Evolutionary conservation across 2,797 vertebrate genomes (phyloP).

Genomic region (Oceanodroma leucorhoa): DNA sequence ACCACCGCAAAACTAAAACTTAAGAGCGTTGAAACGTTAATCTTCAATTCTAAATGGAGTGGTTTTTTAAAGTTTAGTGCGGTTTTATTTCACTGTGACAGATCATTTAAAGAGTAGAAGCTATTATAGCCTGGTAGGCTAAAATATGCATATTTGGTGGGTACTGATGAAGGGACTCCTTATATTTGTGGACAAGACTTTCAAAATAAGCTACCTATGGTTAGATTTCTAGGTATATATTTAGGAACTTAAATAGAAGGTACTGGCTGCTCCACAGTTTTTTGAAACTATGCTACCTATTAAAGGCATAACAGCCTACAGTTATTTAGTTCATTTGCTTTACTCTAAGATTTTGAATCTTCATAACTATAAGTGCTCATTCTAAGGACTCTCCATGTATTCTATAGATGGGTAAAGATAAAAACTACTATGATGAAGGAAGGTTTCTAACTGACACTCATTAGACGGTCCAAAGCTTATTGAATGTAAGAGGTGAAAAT

Average conservation of each 20-base stretch:
- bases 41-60: background rate
- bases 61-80: background rate
- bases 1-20: background rate
- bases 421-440: background rate
- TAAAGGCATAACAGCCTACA: background rate
- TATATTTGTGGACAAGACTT: background rate
- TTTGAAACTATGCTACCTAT: background rate
- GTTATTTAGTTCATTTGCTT: background rate
- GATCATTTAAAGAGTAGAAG: background rate
- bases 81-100: slow-evolving; percentile 17
- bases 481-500: background rate
- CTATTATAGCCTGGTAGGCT: background rate
- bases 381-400: background rate
- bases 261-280: background rate
- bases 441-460: background rate
- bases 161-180: background rate
- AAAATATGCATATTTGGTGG: background rate
- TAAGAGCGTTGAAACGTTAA: background rate
- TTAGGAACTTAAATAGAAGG: background rate
- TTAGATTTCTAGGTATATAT: background rate
- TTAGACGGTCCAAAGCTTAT: background rate
- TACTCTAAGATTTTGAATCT: background rate
- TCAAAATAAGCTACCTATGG: background rate
- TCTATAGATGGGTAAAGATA: background rate
- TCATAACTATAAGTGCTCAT: background rate